phyloP scores from a whole-genome alignment of 1,140 invertebrate species.

The Leptinotarsa undecemlineata region DNA sequence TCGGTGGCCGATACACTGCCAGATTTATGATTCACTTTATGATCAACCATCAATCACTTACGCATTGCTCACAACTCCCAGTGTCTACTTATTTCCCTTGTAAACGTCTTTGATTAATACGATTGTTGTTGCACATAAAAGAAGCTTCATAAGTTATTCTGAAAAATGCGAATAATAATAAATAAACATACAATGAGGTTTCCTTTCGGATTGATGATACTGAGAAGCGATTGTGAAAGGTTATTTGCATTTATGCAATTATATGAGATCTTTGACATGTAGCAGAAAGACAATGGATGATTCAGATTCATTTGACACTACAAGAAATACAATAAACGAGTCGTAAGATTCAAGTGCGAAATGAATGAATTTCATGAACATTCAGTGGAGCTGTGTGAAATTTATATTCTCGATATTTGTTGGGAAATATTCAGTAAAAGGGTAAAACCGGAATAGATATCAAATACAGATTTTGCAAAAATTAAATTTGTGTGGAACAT shows the following conservation, averaged over 20 bases:
- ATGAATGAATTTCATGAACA: not conserved
- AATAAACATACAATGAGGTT: not conserved
- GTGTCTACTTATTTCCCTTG: not conserved
- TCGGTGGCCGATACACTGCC: constrained; percentile 13
- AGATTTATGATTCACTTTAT: constrained; percentile 24
- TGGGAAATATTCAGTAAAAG: too few relatives aligned
- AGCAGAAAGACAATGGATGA: not conserved
- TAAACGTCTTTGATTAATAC: not conserved
- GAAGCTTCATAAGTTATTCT: constrained; percentile 3
- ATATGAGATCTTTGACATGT: not conserved
- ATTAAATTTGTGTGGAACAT: too few relatives aligned
- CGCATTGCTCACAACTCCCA: not conserved
- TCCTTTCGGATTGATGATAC: not conserved
- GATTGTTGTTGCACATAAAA: not conserved
- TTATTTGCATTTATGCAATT: not conserved
- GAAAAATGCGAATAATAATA: not conserved
- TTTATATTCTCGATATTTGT: too few relatives aligned
- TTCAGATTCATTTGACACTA: not conserved
- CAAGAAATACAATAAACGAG: not conserved
- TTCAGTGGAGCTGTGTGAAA: not conserved
- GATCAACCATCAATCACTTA: constrained; percentile 14
- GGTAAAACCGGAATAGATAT: too few relatives aligned
- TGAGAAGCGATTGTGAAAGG: not conserved
- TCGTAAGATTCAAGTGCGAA: not conserved
- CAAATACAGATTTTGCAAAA: too few relatives aligned